Base-by-base conservation (phyloP, 2,113 vertebrate genomes). In the Mandrillus leucophaeus region DNA sequence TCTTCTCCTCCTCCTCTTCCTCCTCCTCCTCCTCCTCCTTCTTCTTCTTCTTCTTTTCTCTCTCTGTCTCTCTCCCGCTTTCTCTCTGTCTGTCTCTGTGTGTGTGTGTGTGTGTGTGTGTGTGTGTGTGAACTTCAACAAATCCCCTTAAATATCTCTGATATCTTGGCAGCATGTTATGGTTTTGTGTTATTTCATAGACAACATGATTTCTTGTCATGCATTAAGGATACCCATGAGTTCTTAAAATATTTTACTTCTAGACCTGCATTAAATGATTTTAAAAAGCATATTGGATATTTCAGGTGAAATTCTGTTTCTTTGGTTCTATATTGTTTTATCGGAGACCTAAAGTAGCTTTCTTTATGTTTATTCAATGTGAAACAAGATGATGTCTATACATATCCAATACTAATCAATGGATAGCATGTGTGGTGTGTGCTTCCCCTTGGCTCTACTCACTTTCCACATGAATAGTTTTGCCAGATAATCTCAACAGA, bases 351-450 rank as follows among this genome's bases (percentile, higher is more conserved):
- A 13, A 68, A 38, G 14, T 73, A 23, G 45, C 10, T 87, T 88
- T 93, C 14, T 93, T 91, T 86, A 14, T 93, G 5, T 57, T 95
- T 87, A 80, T 93, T 90, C 52, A 35, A 45, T 59, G 17, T 96
- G 64, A 73, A 43, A 59, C 6, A 70, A 52, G 17, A 78, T 45
- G 22, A 25, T 68, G 66, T 43, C 5, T 66, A 35, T 83, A 27
- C 3, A 48, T 32, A 84, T 43, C 16, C 4, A 3, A 57, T 80
- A 50, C 43, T 96, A 91, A 66, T 64, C 70, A 93, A 82, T 3
- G 76, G 70, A 79, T 32, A 17, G 45, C 82, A 22, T 52, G 8
- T 79, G 38, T 79, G 38, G 0, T 79, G 16, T 80, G 48, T 84
- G n/a, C 22, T 88, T 52, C 88, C 18, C 30, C 30, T 88, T 84